Base-by-base conservation (phyloP, 2,888 invertebrate species). In the Drosophila quinaria region DNA sequence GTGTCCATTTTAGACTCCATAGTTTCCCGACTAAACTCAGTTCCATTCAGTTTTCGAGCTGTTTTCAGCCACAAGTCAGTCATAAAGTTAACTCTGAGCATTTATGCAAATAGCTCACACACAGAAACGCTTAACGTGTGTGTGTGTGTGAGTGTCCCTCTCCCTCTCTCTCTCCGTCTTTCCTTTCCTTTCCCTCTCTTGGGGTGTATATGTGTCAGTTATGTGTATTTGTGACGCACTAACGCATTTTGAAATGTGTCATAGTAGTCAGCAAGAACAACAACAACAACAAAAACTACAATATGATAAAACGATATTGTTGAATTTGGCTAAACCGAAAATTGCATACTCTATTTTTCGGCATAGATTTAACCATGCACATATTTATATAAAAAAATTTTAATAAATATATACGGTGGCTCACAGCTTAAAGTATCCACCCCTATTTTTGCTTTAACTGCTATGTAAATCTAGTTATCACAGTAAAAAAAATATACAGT, bases 11-110 rank as follows among this genome's bases (percentile, higher is more conserved):
- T 49, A n/a, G 46, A 65, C n/a, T 42, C 6, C 44, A 35, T 41
- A 49, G 52, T 54, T 54, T 4, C 13, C 37, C 37, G 29, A 22
- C 62, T 33, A 46, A 46, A 47, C 39, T 42, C 61, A 37, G 44
- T 54, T 61, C n/a, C 52, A 52, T 46, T 46, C 46, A 46, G 31
- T 35, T 17, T 52, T 44, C 17, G 47, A 64, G 61, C 50, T 61
- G 54, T 59, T 22, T 63, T 13, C 51, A 78, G 70, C 70, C 82
- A 75, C 71, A 79, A 79, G 79, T 78, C 75, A 66, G 80, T 81
- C 82, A 81, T 79, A 79, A 74, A 81, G 80, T 74, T 81, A 65
- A 63, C 82, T 79, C 68, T 59, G 46, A 79, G 76, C 80, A 74
- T 70, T 77, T 81, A 81, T 81, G 84, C 78, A 80, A 83, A 83